A percentile compares a stretch with the other conserved stretches of the same genome.
Conservation (phyloP, 2,797 vertebrate genomes). For the Danio tinwini region DNA sequence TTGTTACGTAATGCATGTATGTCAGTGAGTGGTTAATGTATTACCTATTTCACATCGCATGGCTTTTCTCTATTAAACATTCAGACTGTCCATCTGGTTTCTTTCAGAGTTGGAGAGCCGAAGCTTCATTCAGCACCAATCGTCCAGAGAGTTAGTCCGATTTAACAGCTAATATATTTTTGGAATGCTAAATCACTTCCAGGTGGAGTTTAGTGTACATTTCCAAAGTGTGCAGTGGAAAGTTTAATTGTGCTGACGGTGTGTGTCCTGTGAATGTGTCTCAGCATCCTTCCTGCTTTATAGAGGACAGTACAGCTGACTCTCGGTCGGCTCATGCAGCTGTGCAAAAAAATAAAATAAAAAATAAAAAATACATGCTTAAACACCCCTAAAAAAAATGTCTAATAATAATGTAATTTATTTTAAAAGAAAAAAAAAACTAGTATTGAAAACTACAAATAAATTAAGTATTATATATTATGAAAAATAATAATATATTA, state of each 20-base stretch:
- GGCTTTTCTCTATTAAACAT: neutral
- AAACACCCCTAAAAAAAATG: no score
- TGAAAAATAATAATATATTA: no score
- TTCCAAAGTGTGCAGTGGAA: neutral
- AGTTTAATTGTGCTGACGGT: constrained; percentile 28
- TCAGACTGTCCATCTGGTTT: constrained; percentile 29
- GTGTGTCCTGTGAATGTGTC: neutral
- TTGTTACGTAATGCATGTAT: constrained; percentile 26
- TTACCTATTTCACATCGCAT: constrained; percentile 6
- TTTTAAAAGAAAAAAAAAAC: no score
- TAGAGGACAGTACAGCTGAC: constrained; percentile 13
- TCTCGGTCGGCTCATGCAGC: neutral
- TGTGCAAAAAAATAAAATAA: no score
- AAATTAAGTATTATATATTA: no score
- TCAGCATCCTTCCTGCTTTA: constrained; percentile 37
- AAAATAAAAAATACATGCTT: no score
- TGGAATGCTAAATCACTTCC: constrained; percentile 22
- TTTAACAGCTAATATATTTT: constrained; percentile 40
- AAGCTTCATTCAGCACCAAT: neutral
- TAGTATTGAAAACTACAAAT: no score
- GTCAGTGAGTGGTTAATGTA: constrained; percentile 20
- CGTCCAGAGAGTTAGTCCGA: neutral
- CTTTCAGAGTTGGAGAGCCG: neutral
- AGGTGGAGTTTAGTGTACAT: constrained; percentile 18
- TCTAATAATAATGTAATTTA: no score